Base-by-base conservation (phyloP, 2,888 invertebrate genomes). In the Lutraria lutraria region DNA sequence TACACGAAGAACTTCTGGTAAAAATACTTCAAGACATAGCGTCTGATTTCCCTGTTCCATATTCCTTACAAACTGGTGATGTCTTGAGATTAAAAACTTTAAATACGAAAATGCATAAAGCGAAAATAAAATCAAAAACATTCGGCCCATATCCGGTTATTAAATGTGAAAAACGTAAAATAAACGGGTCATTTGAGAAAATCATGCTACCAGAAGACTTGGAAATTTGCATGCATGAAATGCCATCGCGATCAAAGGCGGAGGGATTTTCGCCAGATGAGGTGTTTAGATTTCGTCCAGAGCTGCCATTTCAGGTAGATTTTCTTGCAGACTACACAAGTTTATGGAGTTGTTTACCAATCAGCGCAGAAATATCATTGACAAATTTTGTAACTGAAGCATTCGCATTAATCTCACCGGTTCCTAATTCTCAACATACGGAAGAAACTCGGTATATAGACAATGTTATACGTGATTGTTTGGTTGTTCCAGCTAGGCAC, bases 41-140 rank as follows among this genome's bases (percentile, higher is more conserved):
- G n/a, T 93, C 94, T 2, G 95, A 95, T 85, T 95, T 93, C 81
- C 95, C 95, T 4, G 92, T 94, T 53, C 94, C 93, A 21, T 94
- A 94, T 87, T 94, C 93, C 56, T 88, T 95, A 68, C 89, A 91
- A 80, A 92, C 93, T 31, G 95, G 95, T 0, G 94, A 94, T 89
- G 86, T 94, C 21, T 72, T 95, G 8, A 88, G 91, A 76, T 93
- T 95, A 29, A 94, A 93, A 81, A 90, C 93, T 56, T 91, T 94
- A 63, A 83, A 89, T n/a, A 84, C 92, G 16, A 92, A 91, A 83
- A 87, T 91, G 56, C 92, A 93, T 79, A 94, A 94, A 89, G 87
- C 93, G n/a, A 94, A 93, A 90, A 89, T 90, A 31, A 92, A 90
- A 90, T 93, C 94, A 43, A 94, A 93, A 88, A 85, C 85, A 34